Percentiles rank a stretch among this genome's conserved stretches.
Evolutionary conservation across 2,113 vertebrate genomes (phyloP).

Genomic region (Cathartes aura): DNA sequence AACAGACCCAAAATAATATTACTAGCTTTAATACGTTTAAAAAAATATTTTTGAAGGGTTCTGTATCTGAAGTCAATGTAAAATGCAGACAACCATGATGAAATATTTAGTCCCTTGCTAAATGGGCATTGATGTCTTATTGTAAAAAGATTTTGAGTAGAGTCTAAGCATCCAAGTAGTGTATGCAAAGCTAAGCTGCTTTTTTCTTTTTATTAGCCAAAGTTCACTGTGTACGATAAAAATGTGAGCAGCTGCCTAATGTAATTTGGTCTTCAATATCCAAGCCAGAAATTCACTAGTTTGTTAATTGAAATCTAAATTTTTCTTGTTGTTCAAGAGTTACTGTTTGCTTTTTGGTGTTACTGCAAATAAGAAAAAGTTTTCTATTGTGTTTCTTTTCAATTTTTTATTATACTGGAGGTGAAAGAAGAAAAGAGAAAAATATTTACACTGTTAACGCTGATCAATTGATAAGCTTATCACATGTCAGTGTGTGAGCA

Average conservation of each 20-base stretch:
- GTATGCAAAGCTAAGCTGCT: neutral
- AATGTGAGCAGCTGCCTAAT: neutral
- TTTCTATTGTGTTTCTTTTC: neutral
- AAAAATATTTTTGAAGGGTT: neutral
- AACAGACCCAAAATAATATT: neutral
- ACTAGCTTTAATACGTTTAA: neutral
- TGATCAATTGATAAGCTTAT: conserved; percentile 25
- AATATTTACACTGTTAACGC: neutral
- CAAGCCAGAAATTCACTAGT: neutral
- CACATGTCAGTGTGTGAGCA: neutral
- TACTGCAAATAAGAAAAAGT: conserved; percentile 21
- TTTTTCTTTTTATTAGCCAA: neutral
- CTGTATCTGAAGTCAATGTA: neutral
- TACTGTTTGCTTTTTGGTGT: neutral
- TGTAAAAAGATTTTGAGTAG: neutral
- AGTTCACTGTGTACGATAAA: neutral
- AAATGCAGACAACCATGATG: neutral
- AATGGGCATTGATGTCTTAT: neutral
- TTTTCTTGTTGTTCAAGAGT: neutral
- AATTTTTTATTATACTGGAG: neutral
- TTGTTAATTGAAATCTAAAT: neutral
- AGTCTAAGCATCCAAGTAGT: neutral
- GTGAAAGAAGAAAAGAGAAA: neutral
- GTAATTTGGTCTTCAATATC: neutral
- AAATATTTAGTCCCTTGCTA: neutral